Base-by-base conservation (phyloP, 1,140 invertebrate genomes). In the Sycobia sp. region DNA sequence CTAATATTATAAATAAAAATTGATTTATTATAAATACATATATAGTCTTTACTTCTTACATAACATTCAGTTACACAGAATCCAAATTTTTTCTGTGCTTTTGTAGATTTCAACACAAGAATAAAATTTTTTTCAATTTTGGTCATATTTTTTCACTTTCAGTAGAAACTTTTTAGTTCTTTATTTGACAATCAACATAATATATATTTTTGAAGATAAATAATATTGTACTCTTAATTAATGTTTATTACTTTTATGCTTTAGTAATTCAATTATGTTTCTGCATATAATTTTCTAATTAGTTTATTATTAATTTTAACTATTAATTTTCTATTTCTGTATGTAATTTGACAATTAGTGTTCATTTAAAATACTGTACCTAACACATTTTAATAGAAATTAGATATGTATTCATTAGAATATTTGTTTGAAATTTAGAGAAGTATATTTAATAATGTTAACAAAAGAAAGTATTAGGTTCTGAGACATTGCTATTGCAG, bases 1-100 rank as follows among this genome's bases (percentile, higher is more conserved):
- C 55, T 34, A 54, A 34, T 56, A 23, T 63, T 62, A 54, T 55
- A 54, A 47, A 55, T 55, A 63, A 63, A 56, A 18, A 49, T 47
- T 29, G 36, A 27, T 54, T 63, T 63, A 54, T 46, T 56, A 56
- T 56, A 56, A 56, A 56, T 34, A 44, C 39, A 44, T 44, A 34
- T 44, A 56, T 39, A 56, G 44, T 44, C 25, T 44, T 43, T 25
- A 18, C 38, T 56, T 44, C 43, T 41, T 44, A 25, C 53, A 56
- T 22, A 56, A 56, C 53, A 56, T 56, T 56, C 39, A 56, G 25
- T 56, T 41, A 43, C 44, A 50, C 47, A 50, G n/a, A 34, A 16
- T 50, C 16, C 20, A 44, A 43, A 14, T n/a, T 13, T 43, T 41
- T 25, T 54, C 8, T 54, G 25, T 23, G 18, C 25, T 25, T 13